phyloP scores from a whole-genome alignment of 2,113 vertebrate genomes.

The Sceloporus undulatus region DNA sequence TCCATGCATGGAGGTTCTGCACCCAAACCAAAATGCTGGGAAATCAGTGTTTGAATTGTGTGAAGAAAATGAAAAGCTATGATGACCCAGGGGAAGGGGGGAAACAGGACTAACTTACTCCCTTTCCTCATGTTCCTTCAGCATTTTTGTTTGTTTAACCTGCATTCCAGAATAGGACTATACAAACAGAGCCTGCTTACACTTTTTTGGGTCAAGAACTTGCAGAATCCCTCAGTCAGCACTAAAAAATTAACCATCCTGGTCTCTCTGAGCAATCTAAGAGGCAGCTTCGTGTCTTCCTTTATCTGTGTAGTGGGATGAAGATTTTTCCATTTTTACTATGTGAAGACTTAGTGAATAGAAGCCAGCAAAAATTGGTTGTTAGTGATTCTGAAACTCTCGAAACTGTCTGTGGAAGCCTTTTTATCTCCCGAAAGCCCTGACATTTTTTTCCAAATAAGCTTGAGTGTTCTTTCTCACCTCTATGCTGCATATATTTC shows the following conservation, averaged over 20 bases:
- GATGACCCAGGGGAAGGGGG: no score
- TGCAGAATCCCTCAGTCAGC: no score
- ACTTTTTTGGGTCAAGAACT: no score
- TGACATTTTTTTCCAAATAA: neutral
- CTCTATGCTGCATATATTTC: slow-evolving; percentile 17
- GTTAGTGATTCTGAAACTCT: neutral
- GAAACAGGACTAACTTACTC: no score
- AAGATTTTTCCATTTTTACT: neutral
- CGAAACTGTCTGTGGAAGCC: neutral
- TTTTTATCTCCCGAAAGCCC: neutral
- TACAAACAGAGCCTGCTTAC: neutral
- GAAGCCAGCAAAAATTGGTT: neutral
- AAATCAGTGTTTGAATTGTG: no score
- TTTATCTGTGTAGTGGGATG: neutral
- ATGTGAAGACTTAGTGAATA: neutral
- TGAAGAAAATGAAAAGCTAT: no score
- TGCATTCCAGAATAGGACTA: neutral
- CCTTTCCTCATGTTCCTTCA: no score
- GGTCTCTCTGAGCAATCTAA: no score
- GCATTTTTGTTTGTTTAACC: neutral
- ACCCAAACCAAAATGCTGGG: no score
- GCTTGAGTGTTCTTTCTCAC: neutral
- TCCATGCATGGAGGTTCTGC: no score
- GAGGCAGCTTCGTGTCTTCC: neutral
- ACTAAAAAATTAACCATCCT: neutral